Conservation (phyloP, 2,888 invertebrate species). For the Parnassius orleans region DNA sequence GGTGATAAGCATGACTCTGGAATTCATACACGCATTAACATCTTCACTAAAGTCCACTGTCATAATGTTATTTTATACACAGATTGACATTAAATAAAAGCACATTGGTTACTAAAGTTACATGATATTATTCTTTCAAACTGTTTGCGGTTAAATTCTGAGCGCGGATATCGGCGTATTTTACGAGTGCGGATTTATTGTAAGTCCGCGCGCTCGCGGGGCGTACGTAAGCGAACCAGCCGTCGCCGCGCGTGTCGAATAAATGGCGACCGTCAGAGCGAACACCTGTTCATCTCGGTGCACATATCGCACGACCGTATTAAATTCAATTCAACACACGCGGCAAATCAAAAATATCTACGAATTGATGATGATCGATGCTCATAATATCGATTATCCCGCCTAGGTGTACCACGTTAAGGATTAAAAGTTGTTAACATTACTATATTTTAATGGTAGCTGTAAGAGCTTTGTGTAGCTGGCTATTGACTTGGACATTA, state of each 20-base stretch:
- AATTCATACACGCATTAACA: conserved; percentile 13
- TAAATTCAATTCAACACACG: conserved; percentile 33
- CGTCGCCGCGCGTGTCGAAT: conserved; percentile 65
- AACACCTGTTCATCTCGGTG: conserved; percentile 55
- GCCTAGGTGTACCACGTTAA: conserved; percentile 11
- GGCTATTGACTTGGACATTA: background rate
- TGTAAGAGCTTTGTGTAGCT: conserved; percentile 11
- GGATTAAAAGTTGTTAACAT: conserved; percentile 28
- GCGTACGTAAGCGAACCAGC: conserved; percentile 42
- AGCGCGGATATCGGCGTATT: background rate
- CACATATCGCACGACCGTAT: conserved; percentile 41
- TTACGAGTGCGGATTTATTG: conserved; percentile 21
- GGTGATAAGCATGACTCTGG: background rate
- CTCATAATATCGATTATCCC: conserved; percentile 40
- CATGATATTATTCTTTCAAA: background rate
- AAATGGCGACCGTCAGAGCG: conserved; percentile 61
- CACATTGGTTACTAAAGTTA: background rate
- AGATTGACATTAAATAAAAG: background rate
- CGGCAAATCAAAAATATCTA: conserved; percentile 32
- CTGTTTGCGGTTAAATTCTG: conserved; percentile 1
- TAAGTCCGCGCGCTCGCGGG: conserved; percentile 38
- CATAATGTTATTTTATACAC: conserved; percentile 4
- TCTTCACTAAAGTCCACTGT: conserved; percentile 18
- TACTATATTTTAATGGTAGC: conserved; percentile 24
- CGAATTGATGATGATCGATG: conserved; percentile 48